phyloP scores from a whole-genome alignment of 2,797 vertebrate species.

The Graptemys geographica region DNA sequence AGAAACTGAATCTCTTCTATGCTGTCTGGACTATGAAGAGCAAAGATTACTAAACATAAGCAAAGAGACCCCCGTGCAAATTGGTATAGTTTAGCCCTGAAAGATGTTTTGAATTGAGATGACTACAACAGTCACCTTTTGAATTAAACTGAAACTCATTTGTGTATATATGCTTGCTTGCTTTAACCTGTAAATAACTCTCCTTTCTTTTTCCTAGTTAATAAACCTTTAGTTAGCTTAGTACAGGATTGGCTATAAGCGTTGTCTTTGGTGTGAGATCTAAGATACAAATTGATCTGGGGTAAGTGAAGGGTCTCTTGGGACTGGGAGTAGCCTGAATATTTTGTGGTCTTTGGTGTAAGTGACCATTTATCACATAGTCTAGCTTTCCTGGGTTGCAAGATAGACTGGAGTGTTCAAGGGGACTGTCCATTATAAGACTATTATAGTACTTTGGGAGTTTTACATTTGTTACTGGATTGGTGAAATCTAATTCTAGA shows the following conservation, averaged over 20 bases:
- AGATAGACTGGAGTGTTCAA: background rate
- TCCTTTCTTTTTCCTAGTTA: background rate
- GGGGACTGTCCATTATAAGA: background rate
- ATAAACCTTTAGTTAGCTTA: background rate
- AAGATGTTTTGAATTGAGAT: too few relatives aligned
- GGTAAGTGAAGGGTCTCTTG: background rate
- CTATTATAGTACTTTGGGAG: background rate
- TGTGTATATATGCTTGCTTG: background rate
- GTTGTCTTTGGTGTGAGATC: background rate
- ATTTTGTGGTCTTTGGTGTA: background rate
- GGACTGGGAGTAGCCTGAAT: background rate
- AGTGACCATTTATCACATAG: background rate
- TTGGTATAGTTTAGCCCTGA: too few relatives aligned
- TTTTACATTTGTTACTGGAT: background rate
- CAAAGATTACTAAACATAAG: too few relatives aligned
- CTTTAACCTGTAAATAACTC: background rate
- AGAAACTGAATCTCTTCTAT: too few relatives aligned
- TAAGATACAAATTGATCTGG: background rate
- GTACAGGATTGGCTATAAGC: background rate
- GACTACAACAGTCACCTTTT: too few relatives aligned
- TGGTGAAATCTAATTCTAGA: background rate
- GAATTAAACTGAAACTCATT: too few relatives aligned
- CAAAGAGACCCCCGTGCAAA: too few relatives aligned
- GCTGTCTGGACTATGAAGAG: too few relatives aligned
- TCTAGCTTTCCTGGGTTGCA: background rate